Evolutionary conservation across 1,140 invertebrate genomes (phyloP), one percentile per base, ranked within the genome.

Genomic region (Ditylenchus dipsaci): DNA sequence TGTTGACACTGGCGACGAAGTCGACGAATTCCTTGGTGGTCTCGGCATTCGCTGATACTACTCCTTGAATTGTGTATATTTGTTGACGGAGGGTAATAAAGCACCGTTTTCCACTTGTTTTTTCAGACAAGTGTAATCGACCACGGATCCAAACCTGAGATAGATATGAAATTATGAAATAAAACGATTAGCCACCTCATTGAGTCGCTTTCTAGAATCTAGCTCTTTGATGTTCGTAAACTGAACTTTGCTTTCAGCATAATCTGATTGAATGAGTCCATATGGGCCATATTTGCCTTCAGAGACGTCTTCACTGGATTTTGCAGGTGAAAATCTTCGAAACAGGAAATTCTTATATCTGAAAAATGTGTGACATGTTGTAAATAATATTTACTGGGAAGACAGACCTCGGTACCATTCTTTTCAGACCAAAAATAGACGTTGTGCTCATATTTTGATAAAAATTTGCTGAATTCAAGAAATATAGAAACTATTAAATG

Each of bases 21-120:
- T 97, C 98, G 15, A 98, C 88, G 91, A 98, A 94, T 83, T 91
- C 89, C 84, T 95, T 97, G 83, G 92, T 96, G 70, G n/a, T n/a
- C n/a, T n/a, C n/a, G n/a, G n/a, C n/a, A 59, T 87, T 87, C 1
- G 92, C 90, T 73, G 87, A 89, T 7, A 97, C 93, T 57, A 97
- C 85, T 63, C 90, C 89, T 86, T 99, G 95, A 1, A 97, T 89
- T 0, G 93, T 95, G 83, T 89, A 90, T 53, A 91, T 90, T 78
- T 90, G 89, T 84, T 97, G 91, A 70, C 95, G 87, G 0, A 98
- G 76, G 30, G 97, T 91, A 63, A 95, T 89, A 84, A 99, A 98
- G 84, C 94, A 97, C 84, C 95, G 94, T 84, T 97, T 98, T 64
- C 95, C 93, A n/a, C 56, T 81, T 81, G 13, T 70, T 61, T 13